Evolutionary conservation across 2,797 vertebrate species (phyloP), one percentile per base, ranked within the genome.

Genomic region (Gymnoscopelus braueri): DNA sequence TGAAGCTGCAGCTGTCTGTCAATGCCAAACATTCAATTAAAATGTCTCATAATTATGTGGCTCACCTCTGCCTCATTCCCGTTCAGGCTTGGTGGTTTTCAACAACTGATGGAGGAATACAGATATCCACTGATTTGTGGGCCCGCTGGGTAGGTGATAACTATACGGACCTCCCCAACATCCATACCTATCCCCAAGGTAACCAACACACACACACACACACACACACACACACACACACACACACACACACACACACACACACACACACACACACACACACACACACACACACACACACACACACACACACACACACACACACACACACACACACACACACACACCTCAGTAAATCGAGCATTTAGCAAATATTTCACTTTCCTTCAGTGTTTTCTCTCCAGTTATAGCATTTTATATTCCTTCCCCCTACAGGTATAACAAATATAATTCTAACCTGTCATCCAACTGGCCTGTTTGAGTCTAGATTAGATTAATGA

Each of bases 1-100:
- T 29, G 26, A 29, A 29, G 26, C 26, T 29, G 26, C 26, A 29
- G 26, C 26, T 32, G 5, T 32, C 32, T 32, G 32, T 32, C 32
- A 4, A 32, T 5, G 35, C 4, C 35, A 50, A 50, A 50, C 14
- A 13, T 12, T 50, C 12, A 50, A 12, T 12, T 50, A 12, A 50
- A 50, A 50, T 13, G 49, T 50, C 49, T 12, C 4, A 13, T 26
- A 13, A 49, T 12, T 26, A 6, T 47, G 7, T 67, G 32, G 32
- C 32, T 35, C 32, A 35, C 5, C 32, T 35, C 5, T 35, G 32
- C 32, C 32, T 49, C 15, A n/a, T 56, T 51, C 10, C 24, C 58
- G 4, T 1, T 49, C 69, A 95, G 94, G 92, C 86, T 53, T 95
- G 94, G 94, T 95, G 94, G 94, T 14, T 87, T 44, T 77, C 75